These are phyloP conservation scores for Avahi laniger DNA, from an alignment of 2,797 vertebrate species.

Conservation along the genomic window DNA sequence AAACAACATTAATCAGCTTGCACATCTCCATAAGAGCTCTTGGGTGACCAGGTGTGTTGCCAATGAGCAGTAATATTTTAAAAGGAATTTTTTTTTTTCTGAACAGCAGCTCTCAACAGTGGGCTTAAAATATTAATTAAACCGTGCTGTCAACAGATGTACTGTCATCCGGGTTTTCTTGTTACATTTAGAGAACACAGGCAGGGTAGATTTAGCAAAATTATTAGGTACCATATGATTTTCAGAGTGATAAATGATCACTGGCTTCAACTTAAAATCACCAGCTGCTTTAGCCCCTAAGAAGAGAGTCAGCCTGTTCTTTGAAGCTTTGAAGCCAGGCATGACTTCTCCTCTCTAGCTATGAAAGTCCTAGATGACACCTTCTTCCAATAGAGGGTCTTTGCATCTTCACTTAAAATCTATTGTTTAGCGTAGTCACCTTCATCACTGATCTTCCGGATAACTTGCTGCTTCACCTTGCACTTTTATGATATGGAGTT, in stretches of 20 bases:
- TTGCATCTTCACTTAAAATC: not conserved
- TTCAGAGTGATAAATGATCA: not conserved
- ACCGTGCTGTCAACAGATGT: not conserved
- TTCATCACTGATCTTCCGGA: not conserved
- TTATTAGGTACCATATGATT: not conserved
- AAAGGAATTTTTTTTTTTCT: not conserved
- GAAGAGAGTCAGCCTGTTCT: not conserved
- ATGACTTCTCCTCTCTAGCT: not conserved
- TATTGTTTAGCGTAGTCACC: not conserved
- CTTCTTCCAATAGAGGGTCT: not conserved
- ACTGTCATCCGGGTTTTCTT: not conserved
- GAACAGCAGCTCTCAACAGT: not conserved
- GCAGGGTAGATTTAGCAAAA: not conserved
- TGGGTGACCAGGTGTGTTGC: not conserved
- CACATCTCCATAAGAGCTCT: not conserved
- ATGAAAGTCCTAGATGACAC: not conserved
- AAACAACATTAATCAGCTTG: not conserved
- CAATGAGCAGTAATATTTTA: not conserved
- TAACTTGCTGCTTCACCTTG: not conserved
- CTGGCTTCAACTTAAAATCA: not conserved
- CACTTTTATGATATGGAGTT: not conserved
- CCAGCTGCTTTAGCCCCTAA: not conserved
- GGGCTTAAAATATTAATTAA: not conserved
- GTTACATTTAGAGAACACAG: not conserved
- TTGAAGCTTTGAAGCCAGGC: not conserved